These are phyloP conservation scores for Trachymyrmex cornetzi DNA, from an alignment of 1,140 invertebrate genomes.

Conservation along the genomic window DNA sequence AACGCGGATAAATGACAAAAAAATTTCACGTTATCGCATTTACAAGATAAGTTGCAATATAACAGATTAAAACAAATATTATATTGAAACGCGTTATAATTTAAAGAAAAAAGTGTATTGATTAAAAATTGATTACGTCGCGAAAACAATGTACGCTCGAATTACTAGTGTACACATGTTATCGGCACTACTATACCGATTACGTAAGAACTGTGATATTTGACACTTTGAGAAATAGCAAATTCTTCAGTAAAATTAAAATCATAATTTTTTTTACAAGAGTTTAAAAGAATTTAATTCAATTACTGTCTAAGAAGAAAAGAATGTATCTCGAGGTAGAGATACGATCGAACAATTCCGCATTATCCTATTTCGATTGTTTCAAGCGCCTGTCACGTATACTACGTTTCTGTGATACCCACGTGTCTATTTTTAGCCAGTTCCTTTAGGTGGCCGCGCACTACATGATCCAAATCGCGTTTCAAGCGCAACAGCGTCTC, in stretches of 20 bases:
- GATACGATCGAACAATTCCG: background rate
- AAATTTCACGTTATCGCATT: background rate
- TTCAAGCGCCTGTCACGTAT: background rate
- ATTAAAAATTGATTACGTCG: background rate
- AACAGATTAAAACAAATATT: conserved; percentile 4
- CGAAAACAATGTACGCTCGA: background rate
- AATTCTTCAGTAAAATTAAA: background rate
- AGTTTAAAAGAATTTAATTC: background rate
- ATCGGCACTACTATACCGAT: background rate
- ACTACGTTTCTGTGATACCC: conserved; percentile 11
- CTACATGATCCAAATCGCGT: conserved; percentile 19
- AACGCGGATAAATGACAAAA: conserved; percentile 6
- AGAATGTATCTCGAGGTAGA: background rate
- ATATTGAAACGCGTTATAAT: background rate
- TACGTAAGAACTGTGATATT: background rate
- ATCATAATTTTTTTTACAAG: background rate
- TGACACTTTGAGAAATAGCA: background rate
- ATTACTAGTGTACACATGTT: background rate
- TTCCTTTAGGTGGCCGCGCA: background rate
- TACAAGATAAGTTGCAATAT: background rate
- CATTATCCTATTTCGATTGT: background rate
- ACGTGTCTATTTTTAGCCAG: conserved; percentile 46
- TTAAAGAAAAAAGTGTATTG: background rate
- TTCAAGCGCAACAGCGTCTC: conserved; percentile 2
- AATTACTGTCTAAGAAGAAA: background rate